Evolutionary conservation across 2,113 vertebrate genomes (phyloP).

Genomic region (Dicaeum eximium): DNA sequence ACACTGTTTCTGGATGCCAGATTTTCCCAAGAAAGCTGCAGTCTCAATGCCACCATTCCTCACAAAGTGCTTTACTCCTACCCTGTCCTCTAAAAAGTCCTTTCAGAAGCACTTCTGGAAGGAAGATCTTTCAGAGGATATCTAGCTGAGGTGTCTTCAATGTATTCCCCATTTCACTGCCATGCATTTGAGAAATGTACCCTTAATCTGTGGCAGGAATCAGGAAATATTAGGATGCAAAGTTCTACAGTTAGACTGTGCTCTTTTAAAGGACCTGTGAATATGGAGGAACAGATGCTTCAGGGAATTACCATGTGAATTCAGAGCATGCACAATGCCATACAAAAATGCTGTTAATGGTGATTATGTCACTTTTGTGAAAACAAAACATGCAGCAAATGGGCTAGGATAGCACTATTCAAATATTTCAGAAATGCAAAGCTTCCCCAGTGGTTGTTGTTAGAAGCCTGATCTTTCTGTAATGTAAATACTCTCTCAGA

Average conservation of each 20-base stretch:
- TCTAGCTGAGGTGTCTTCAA: background rate
- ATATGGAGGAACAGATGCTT: constrained; percentile 50
- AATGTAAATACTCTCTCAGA: background rate
- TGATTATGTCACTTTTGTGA: constrained; percentile 31
- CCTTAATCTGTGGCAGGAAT: background rate
- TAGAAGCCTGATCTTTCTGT: background rate
- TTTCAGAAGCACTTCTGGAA: background rate
- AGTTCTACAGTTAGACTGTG: background rate
- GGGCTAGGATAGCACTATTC: background rate
- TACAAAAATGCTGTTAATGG: background rate
- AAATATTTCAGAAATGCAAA: constrained; percentile 9
- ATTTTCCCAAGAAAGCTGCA: background rate
- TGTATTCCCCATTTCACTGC: background rate
- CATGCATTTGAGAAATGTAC: background rate
- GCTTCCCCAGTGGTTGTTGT: background rate
- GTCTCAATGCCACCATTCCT: background rate
- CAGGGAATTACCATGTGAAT: constrained; percentile 41
- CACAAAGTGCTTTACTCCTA: background rate
- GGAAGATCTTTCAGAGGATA: background rate
- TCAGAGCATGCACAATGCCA: background rate
- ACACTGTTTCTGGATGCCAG: background rate
- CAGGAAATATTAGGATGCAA: background rate
- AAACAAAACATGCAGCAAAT: constrained; percentile 37
- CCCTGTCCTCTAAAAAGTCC: background rate
- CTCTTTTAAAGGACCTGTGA: background rate